phyloP scores from a whole-genome alignment of 2,797 vertebrate species.

The Anableps anableps region DNA sequence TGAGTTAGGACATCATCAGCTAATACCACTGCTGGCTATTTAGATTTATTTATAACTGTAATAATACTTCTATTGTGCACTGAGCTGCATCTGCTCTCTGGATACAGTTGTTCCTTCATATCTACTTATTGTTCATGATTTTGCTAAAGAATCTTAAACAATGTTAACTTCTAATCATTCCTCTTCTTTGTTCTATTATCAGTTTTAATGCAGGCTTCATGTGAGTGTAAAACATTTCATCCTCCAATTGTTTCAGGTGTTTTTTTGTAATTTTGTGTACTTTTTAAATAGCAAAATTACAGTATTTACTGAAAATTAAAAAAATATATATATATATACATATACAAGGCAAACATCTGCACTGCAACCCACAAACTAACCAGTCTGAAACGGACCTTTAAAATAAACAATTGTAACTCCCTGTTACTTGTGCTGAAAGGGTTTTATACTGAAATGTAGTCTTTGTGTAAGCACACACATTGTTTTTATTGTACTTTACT shows the following conservation, averaged over 20 bases:
- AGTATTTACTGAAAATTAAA: neutral
- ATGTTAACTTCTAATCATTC: neutral
- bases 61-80: neutral
- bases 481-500: neutral
- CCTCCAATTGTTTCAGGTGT: neutral
- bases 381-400: neutral
- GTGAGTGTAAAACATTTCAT: neutral
- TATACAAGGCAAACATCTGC: neutral
- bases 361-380: neutral
- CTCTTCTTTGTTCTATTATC: neutral
- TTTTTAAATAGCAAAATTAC: neutral
- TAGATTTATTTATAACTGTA: neutral
- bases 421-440: neutral
- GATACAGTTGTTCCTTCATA: neutral
- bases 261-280: neutral
- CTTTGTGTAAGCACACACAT: neutral
- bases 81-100: neutral
- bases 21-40: neutral
- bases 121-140: neutral
- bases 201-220: neutral
- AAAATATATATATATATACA: too few relatives aligned
- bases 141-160: neutral
- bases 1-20: constrained; percentile 2
- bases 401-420: too few relatives aligned
- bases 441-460: neutral